Evolutionary conservation across 2,113 vertebrate species (phyloP).

Genomic region (Lipophrys pholis): DNA sequence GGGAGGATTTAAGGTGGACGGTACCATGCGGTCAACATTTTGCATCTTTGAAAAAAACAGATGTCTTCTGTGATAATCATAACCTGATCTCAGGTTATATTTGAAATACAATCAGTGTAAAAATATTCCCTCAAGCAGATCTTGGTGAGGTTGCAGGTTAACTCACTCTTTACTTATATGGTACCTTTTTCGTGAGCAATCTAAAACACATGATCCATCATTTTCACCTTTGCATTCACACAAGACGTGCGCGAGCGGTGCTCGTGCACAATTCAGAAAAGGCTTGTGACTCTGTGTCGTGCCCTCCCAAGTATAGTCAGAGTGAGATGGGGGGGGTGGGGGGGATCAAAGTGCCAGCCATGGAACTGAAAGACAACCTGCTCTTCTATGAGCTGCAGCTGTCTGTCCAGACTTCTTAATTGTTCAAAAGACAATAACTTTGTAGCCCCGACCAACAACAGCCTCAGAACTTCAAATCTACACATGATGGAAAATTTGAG

Average conservation of each 20-base stretch:
- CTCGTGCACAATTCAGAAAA: no score
- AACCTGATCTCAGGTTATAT: conserved; percentile 2
- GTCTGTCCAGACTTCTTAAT: conserved; percentile 1
- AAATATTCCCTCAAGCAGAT: not conserved
- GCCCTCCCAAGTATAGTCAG: no score
- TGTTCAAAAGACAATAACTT: not conserved
- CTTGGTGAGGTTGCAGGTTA: no score
- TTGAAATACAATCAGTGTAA: conserved; percentile 19
- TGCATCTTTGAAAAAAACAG: not conserved
- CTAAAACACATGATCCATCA: no score
- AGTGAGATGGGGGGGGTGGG: no score
- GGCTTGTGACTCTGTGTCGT: no score
- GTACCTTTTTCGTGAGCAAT: not conserved
- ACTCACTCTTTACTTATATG: not conserved
- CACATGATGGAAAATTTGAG: not conserved
- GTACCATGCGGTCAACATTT: conserved; percentile 7
- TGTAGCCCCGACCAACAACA: not conserved
- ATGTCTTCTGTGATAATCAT: conserved; percentile 10
- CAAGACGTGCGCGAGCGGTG: no score
- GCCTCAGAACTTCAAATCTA: not conserved
- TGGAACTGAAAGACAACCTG: no score
- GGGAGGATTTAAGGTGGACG: conserved; percentile 25
- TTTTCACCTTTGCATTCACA: no score
- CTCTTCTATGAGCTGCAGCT: no score
- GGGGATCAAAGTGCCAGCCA: no score